These are phyloP conservation scores for Butorides virescens DNA, from an alignment of 2,113 vertebrate genomes.

Conservation along the genomic window DNA sequence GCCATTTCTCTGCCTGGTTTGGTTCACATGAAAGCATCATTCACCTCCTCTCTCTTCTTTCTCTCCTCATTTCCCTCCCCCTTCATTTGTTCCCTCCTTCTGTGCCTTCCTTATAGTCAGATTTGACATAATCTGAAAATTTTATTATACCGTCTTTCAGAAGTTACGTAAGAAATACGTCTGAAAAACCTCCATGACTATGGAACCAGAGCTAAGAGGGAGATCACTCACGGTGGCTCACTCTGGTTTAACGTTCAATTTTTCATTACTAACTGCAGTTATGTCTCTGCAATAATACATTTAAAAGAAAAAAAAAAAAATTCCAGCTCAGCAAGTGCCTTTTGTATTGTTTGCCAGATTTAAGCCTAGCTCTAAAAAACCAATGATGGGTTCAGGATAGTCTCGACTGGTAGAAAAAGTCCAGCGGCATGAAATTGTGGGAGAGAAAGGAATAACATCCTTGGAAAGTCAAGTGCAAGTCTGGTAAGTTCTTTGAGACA, in stretches of 20 bases:
- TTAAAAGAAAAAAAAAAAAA: neutral
- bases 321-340: neutral
- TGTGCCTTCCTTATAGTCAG: neutral
- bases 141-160: neutral
- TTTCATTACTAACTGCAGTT: conserved; percentile 9
- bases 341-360: neutral
- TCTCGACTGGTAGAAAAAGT: neutral
- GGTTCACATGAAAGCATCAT: neutral
- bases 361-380: neutral
- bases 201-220: neutral
- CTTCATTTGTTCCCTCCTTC: neutral
- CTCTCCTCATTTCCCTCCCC: neutral
- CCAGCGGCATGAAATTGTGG: neutral
- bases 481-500: neutral
- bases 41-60: neutral
- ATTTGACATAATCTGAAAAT: conserved; percentile 10
- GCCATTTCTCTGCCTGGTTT: neutral
- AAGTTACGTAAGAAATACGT: neutral
- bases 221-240: neutral
- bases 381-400: neutral
- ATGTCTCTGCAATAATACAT: neutral
- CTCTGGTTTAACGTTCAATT: neutral
- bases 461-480: neutral
- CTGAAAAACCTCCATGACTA: neutral
- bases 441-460: neutral